Conservation (phyloP, 2,113 vertebrate genomes). For the Sitta europaea region DNA sequence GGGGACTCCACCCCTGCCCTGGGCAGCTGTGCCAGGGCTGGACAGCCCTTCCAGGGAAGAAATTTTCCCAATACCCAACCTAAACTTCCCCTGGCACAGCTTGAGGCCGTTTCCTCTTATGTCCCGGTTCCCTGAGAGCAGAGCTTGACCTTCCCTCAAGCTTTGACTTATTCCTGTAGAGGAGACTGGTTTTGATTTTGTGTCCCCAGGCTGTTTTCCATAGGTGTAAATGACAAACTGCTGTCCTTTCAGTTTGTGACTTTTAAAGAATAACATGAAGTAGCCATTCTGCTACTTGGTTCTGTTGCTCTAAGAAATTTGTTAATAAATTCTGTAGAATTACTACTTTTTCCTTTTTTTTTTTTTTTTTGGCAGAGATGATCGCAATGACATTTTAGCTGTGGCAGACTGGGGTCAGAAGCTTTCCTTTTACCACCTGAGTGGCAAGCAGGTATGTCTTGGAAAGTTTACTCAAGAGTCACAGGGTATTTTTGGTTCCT, state of each 20-base stretch:
- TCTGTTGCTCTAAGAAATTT: neutral
- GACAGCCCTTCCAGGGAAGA: neutral
- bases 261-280: neutral
- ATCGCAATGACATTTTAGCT: slow-evolving; percentile 93
- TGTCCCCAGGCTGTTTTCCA: neutral
- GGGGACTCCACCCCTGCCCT: neutral
- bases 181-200: neutral
- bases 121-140: neutral
- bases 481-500: neutral
- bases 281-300: neutral
- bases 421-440: slow-evolving; percentile 96
- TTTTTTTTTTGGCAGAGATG: slow-evolving; percentile 79
- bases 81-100: neutral
- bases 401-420: slow-evolving; percentile 97
- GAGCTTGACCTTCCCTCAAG: neutral
- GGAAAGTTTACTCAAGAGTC: neutral
- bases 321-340: neutral
- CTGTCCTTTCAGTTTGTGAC: neutral
- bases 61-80: neutral
- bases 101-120: neutral
- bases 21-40: neutral
- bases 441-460: slow-evolving; percentile 90
- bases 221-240: neutral
- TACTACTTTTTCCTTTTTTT: neutral
- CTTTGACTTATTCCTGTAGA: neutral